Evolutionary conservation across 2,797 vertebrate species (phyloP).

Genomic region (Sebastes miniatus): DNA sequence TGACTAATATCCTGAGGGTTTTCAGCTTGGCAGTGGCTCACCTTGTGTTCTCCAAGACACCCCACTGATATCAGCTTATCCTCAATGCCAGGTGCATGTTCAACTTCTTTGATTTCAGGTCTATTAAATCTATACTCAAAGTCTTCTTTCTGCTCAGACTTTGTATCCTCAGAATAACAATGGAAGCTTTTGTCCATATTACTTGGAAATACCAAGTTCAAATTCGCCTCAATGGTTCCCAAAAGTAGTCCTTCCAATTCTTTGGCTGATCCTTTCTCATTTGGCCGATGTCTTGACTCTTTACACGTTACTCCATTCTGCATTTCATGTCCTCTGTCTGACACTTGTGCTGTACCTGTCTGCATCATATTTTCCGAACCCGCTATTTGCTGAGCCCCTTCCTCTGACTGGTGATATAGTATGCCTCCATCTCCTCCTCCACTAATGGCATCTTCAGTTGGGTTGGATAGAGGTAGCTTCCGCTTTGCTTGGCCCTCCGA

Average conservation of each 20-base stretch:
- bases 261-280: neutral
- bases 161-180: neutral
- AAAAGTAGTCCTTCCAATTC: neutral
- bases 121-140: neutral
- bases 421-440: neutral
- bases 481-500: conserved; percentile 4
- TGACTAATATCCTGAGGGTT: neutral
- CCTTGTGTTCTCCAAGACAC: neutral
- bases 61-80: neutral
- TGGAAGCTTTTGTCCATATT: neutral
- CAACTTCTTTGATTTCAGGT: neutral
- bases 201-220: neutral
- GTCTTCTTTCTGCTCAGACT: neutral
- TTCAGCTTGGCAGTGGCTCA: neutral
- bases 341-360: neutral
- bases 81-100: neutral
- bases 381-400: neutral
- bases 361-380: neutral
- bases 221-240: neutral
- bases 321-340: neutral
- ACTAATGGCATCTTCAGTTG: neutral
- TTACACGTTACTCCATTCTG: neutral
- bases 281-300: neutral
- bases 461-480: neutral
- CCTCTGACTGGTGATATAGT: neutral